Base-by-base conservation (phyloP, 1,140 invertebrate species). In the Laupala kohalensis region DNA sequence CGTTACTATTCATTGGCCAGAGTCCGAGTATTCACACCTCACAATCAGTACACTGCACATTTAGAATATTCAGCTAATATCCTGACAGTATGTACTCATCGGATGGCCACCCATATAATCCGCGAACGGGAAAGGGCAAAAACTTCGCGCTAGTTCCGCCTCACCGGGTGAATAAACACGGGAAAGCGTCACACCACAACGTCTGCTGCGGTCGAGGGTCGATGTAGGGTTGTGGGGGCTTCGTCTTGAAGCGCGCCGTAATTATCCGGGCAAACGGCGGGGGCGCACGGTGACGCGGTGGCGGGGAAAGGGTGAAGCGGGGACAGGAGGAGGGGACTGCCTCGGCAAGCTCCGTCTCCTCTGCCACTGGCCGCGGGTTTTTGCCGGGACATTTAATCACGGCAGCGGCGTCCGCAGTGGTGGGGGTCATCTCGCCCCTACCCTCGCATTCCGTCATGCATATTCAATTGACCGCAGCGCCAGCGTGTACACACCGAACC, bases 381-480 rank as follows among this genome's bases (percentile, higher is more conserved):
- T 53, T 53, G 37, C 37, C 37, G 37, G 37, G 37, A 53, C 37
- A 53, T 53, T 53, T 53, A 53, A 53, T 53, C 37, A 53, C 37
- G 13, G 67, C 4, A 37, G 28, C 26, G 67, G 25, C 64, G 64
- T 12, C 4, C 37, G 64, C 13, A 25, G 64, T 65, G 64, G n/a
- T 9, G 64, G 67, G 29, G 67, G 67, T 68, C 67, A 68, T 68
- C 69, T 70, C 69, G 25, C 37, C 37, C 37, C 37, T 53, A 53
- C 68, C 68, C 70, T 26, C 30, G 28, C 71, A 67, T 64, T 63
- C 66, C 37, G 71, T 72, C 71, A 72, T 72, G 71, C 71, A 72
- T 69, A 69, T 69, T 72, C 71, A 72, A 72, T 72, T 72, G 71
- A 69, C 30, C 67, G 67, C 28, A 67, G 69, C 27, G 69, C 24